phyloP scores from a whole-genome alignment of 2,113 vertebrate species.

The Aegithalos caudatus region DNA sequence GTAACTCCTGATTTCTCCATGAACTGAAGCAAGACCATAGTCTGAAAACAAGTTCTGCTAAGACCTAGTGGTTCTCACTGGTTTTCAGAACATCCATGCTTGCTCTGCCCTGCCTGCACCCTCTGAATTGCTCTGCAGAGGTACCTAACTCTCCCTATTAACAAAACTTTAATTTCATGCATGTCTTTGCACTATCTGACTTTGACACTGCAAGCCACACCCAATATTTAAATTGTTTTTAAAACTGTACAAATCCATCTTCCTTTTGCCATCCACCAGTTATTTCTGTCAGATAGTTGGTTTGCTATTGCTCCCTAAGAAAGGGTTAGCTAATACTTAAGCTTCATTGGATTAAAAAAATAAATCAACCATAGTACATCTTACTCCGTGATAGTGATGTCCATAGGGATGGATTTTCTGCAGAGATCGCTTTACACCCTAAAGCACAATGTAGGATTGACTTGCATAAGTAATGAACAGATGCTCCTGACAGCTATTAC shows the following conservation, averaged over 20 bases:
- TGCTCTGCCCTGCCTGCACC: neutral
- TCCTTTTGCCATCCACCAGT: neutral
- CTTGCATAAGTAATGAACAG: slow-evolving; percentile 33
- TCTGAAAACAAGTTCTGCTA: neutral
- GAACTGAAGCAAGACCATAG: neutral
- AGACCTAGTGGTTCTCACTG: neutral
- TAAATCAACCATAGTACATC: neutral
- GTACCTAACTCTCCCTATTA: neutral
- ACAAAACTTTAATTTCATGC: neutral
- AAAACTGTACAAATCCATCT: neutral
- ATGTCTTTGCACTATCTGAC: neutral
- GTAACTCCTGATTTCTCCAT: neutral
- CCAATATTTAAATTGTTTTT: neutral
- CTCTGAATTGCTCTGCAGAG: neutral
- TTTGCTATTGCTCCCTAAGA: neutral
- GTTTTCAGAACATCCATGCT: neutral
- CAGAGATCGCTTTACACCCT: slow-evolving; percentile 40
- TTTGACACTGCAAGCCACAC: neutral
- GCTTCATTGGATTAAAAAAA: slow-evolving; percentile 40
- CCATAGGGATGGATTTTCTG: slow-evolving; percentile 32
- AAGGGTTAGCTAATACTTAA: neutral
- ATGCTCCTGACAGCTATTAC: slow-evolving; percentile 1
- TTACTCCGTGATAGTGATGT: neutral
- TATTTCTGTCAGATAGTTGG: neutral
- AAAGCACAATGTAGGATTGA: slow-evolving; percentile 14